Evolutionary conservation across 2,888 invertebrate species (phyloP).

Genomic region (Drosophila subsilvestris): DNA sequence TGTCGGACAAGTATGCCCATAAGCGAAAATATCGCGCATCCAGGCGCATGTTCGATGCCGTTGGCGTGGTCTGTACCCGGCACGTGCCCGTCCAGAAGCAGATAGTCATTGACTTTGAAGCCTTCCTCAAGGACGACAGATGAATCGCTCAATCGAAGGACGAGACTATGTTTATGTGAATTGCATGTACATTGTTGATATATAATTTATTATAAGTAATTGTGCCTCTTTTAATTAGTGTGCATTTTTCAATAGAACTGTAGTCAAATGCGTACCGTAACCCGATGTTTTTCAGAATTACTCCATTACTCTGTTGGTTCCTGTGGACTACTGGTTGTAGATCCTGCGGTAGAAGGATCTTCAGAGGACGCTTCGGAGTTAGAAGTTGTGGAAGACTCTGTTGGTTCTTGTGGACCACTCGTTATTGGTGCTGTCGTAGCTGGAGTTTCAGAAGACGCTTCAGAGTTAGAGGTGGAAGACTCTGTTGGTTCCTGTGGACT

Average conservation of each 20-base stretch:
- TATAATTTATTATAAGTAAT: background rate
- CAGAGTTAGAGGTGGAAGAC: no score
- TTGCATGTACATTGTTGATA: background rate
- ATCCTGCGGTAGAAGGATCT: no score
- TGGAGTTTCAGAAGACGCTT: no score
- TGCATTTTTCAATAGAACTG: background rate
- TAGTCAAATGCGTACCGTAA: background rate
- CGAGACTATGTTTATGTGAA: background rate
- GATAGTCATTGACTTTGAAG: slow-evolving; percentile 89
- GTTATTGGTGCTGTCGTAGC: no score
- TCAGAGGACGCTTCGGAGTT: no score
- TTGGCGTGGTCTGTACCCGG: slow-evolving; percentile 89
- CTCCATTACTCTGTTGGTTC: no score
- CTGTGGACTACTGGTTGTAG: no score
- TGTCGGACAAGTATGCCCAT: slow-evolving; percentile 92
- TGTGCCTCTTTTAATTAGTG: background rate
- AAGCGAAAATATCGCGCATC: slow-evolving; percentile 90
- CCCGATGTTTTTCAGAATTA: no score
- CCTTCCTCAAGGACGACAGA: slow-evolving; percentile 68
- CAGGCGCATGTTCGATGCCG: slow-evolving; percentile 91
- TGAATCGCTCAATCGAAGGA: slow-evolving; percentile 20
- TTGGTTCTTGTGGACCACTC: no score
- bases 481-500: no score
- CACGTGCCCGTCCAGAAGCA: slow-evolving; percentile 86
- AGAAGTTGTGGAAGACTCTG: background rate